Percentiles rank a stretch among this genome's conserved stretches.
These are phyloP conservation scores for Nephotettix cincticeps DNA, from an alignment of 1,140 invertebrate genomes.

Conservation along the genomic window DNA sequence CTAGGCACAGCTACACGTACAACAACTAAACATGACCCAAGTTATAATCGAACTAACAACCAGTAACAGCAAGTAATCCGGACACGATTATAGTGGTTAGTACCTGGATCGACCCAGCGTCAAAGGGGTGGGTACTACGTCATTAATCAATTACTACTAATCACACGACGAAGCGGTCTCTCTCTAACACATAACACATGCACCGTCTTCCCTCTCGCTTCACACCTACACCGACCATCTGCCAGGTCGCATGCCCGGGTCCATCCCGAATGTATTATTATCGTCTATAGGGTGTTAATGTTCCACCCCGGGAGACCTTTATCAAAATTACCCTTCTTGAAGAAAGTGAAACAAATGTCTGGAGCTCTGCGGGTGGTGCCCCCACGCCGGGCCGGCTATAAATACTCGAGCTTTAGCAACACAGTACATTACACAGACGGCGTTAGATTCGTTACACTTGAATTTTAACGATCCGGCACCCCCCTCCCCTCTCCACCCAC, in stretches of 20 bases:
- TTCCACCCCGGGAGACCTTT: not conserved
- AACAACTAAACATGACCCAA: no score
- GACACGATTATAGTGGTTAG: no score
- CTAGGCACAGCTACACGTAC: no score
- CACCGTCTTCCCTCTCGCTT: no score
- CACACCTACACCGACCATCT: not conserved
- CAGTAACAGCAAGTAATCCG: no score
- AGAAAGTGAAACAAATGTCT: slow-evolving; percentile 24
- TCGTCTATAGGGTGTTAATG: slow-evolving; percentile 20
- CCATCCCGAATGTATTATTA: slow-evolving; percentile 1
- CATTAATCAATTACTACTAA: no score
- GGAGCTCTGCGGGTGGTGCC: not conserved
- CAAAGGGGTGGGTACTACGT: no score
- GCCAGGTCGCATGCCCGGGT: not conserved
- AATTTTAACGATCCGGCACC: not conserved
- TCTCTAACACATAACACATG: no score
- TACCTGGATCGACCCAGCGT: no score
- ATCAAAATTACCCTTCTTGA: slow-evolving; percentile 8
- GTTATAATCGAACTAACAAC: no score
- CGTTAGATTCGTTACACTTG: not conserved
- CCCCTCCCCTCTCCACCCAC: not conserved
- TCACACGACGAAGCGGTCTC: no score
- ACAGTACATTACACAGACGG: not conserved
- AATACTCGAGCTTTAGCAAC: not conserved
- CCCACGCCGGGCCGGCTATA: not conserved